Percentiles rank a stretch among this genome's conserved stretches.
These are phyloP conservation scores for Crocuta crocuta DNA, from an alignment of 2,113 vertebrate genomes.

Conservation along the genomic window DNA sequence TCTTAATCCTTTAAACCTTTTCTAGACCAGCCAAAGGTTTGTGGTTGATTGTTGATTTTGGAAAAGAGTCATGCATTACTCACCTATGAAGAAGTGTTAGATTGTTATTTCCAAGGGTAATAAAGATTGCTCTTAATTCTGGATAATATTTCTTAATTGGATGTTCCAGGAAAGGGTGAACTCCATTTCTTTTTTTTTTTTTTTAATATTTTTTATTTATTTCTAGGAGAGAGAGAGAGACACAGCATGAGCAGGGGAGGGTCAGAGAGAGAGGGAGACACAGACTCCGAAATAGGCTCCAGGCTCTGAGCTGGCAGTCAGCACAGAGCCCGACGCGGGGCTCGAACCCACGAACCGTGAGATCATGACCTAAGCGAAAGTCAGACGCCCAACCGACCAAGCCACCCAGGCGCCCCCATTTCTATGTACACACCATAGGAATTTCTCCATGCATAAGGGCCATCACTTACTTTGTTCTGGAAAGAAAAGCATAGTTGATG, in stretches of 20 bases:
- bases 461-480: background rate
- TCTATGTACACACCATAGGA: background rate
- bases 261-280: too few relatives aligned
- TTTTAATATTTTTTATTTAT: too few relatives aligned
- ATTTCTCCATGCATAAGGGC: background rate
- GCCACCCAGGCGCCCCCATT: background rate
- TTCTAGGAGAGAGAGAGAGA: too few relatives aligned
- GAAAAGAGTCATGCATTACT: background rate
- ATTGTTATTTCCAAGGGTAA: background rate
- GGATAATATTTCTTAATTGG: constrained; percentile 12
- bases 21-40: background rate
- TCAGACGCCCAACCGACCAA: too few relatives aligned
- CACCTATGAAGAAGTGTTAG: constrained; percentile 22
- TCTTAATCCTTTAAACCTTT: background rate
- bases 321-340: too few relatives aligned
- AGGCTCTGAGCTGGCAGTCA: too few relatives aligned
- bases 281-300: too few relatives aligned
- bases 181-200: background rate
- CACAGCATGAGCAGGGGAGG: too few relatives aligned
- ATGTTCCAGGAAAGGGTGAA: constrained; percentile 5
- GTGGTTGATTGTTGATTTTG: constrained; percentile 34
- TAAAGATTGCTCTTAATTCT: constrained; percentile 43
- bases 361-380: too few relatives aligned
- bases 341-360: too few relatives aligned
- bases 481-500: background rate